Evolutionary conservation across 1,140 invertebrate species (phyloP), one percentile per base, ranked within the genome.

Genomic region (Drosophila suzukii): DNA sequence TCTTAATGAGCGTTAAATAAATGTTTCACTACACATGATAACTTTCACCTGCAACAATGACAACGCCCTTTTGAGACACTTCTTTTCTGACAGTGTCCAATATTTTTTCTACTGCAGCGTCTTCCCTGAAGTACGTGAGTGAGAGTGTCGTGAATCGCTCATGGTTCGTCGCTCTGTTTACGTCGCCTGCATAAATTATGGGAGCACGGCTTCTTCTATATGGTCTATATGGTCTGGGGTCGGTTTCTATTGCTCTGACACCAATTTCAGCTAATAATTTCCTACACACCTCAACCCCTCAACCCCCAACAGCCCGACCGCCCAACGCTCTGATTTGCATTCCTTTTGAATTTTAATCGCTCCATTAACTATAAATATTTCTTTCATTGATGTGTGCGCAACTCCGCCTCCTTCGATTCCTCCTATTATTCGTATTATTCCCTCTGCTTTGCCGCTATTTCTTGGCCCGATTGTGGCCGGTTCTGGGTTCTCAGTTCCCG

Each of bases 251-350:
- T 32, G 76, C 80, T 80, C 76, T 88, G 83, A 86, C 83, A 89
- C 83, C 79, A 56, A 89, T 88, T 88, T 89, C 39, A 77, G 83
- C 80, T 88, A 89, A 88, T 88, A 88, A 89, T 88, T 89, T 83
- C 84, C 80, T 65, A 66, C 41, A 73, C 61, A 71, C 59, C 59
- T 47, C 60, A 50, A 30, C 56, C 54, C 59, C n/a, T n/a, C n/a
- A n/a, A n/a, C n/a, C 36, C 11, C 15, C 44, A 6, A 17, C 8
- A 10, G 47, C 24, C 46, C 10, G 10, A 17, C 13, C 43, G 12
- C 46, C 55, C 41, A 46, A 43, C 59, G 80, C 67, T 88, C 76
- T 84, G 73, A 88, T 89, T 88, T 88, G 84, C 84, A 88, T 88
- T 85, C 84, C 66, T 89, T 81, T 89, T 84, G 83, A 89, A 88